Conservation (phyloP, 2,888 invertebrate species). For the Dolichomitus sp. region DNA sequence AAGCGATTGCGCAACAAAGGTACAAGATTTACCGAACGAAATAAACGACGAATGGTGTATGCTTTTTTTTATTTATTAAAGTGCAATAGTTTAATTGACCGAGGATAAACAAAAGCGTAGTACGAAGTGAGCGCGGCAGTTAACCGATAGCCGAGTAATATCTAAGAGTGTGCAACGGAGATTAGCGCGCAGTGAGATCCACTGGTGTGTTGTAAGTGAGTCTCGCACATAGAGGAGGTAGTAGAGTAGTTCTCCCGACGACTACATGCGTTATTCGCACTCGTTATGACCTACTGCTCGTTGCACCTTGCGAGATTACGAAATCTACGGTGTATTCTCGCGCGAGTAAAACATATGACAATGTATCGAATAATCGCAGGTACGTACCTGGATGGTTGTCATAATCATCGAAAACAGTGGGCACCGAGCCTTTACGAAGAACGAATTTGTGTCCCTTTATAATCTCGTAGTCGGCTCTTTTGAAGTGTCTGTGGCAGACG, state of each 20-base stretch:
- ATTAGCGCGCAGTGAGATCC: background rate
- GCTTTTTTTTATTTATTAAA: background rate
- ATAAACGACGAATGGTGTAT: background rate
- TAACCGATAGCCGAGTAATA: background rate
- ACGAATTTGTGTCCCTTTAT: conserved; percentile 91
- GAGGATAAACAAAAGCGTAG: background rate
- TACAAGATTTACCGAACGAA: background rate
- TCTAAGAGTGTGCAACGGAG: background rate
- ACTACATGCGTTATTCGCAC: conserved; percentile 42
- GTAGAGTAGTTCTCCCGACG: too few relatives aligned
- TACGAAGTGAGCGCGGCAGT: background rate
- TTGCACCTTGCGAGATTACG: conserved; percentile 58
- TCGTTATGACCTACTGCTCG: conserved; percentile 53
- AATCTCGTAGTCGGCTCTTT: conserved; percentile 91
- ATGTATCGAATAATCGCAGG: background rate
- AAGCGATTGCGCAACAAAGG: background rate
- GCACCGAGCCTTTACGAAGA: conserved; percentile 91
- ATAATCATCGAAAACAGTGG: conserved; percentile 90
- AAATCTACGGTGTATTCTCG: conserved; percentile 20
- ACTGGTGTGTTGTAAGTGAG: background rate
- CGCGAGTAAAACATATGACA: conserved; percentile 7
- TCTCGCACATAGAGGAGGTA: background rate
- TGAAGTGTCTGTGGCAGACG: conserved; percentile 93
- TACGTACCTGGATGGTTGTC: conserved; percentile 81
- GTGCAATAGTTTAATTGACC: background rate